A percentile compares a stretch with the other conserved stretches of the same genome.
Evolutionary conservation across 1,140 invertebrate species (phyloP).

Genomic region (Popillia japonica): DNA sequence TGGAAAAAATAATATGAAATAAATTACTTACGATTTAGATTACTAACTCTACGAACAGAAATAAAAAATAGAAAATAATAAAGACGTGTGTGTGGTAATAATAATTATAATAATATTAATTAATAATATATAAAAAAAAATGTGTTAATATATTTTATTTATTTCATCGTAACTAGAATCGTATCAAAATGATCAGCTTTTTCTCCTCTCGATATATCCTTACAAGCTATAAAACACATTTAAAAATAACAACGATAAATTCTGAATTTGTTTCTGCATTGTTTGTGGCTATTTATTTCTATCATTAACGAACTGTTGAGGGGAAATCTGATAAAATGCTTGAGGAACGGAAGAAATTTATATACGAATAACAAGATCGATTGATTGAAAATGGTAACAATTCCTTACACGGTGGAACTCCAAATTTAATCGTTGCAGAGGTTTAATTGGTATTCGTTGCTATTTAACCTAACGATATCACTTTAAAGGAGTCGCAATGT

Average conservation of each 20-base stretch:
- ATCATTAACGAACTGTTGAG: neutral
- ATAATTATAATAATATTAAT: neutral
- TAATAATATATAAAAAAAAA: slow-evolving; percentile 45
- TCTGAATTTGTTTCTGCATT: slow-evolving; percentile 8
- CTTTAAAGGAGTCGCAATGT: too few species aligned
- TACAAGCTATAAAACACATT: slow-evolving; percentile 40
- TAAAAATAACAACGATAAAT: slow-evolving; percentile 40
- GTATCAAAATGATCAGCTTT: slow-evolving; percentile 49
- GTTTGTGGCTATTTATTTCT: neutral
- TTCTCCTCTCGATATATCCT: slow-evolving; percentile 19
- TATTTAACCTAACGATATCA: too few species aligned
- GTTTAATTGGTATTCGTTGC: too few species aligned
- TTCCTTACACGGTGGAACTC: too few species aligned
- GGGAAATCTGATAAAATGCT: neutral
- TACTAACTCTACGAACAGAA: slow-evolving; percentile 16
- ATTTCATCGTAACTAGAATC: slow-evolving; percentile 39
- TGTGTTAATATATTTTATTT: slow-evolving; percentile 41
- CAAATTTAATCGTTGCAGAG: too few species aligned
- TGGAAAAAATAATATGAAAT: slow-evolving; percentile 47
- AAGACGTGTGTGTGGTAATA: slow-evolving; percentile 13
- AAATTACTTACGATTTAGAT: slow-evolving; percentile 43
- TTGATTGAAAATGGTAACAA: too few species aligned
- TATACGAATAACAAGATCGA: neutral
- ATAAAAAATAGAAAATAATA: slow-evolving; percentile 16
- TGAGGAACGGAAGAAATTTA: neutral